Evolutionary conservation across 2,797 vertebrate genomes (phyloP).

Genomic region (Siniperca obscura): DNA sequence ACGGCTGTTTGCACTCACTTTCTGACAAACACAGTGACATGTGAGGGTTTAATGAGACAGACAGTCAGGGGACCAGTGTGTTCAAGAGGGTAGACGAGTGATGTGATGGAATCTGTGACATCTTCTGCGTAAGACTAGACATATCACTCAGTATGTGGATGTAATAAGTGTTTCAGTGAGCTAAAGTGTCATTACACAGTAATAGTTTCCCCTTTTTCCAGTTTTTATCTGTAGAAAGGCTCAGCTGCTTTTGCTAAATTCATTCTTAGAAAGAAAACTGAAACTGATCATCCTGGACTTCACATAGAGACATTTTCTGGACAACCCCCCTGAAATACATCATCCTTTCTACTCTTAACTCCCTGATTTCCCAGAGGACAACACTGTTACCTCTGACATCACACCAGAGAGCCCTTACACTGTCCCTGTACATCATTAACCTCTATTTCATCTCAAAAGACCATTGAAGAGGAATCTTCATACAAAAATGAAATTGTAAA

Average conservation of each 20-base stretch:
- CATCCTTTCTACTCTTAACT: neutral
- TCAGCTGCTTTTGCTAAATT: neutral
- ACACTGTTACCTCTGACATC: neutral
- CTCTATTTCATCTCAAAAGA: slow-evolving; percentile 14
- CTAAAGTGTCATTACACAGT: neutral
- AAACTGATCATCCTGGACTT: neutral
- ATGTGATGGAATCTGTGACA: slow-evolving; percentile 25
- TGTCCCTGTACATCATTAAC: slow-evolving; percentile 11
- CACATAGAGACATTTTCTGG: neutral
- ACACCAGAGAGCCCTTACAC: slow-evolving; percentile 28
- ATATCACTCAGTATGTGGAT: neutral
- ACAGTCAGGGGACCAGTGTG: neutral
- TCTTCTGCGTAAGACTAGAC: neutral
- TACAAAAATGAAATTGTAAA: neutral
- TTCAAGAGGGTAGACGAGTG: slow-evolving; percentile 24
- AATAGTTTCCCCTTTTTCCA: neutral
- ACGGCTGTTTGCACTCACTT: slow-evolving; percentile 13
- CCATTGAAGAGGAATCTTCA: neutral
- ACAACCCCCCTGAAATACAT: neutral
- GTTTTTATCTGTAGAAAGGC: neutral
- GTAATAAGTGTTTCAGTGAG: neutral
- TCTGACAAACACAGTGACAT: slow-evolving; percentile 24
- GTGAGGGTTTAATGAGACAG: slow-evolving; percentile 35
- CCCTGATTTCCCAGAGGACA: slow-evolving; percentile 51
- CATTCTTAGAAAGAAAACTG: no score